Base-by-base conservation (phyloP, 2,797 vertebrate species). In the Tapirus indicus region DNA sequence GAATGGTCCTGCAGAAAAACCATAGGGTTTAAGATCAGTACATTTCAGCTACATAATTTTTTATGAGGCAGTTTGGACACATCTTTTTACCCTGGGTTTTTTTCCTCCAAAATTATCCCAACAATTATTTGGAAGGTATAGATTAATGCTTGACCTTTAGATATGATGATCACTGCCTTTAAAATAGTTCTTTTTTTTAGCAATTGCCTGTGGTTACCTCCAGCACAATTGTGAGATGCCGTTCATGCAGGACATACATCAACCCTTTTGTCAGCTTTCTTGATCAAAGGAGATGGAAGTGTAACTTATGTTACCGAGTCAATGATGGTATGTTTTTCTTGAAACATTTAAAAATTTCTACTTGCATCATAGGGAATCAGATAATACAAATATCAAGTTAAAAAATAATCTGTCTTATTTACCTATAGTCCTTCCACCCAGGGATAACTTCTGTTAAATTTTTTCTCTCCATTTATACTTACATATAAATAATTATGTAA, bases 191-290 rank as follows among this genome's bases (percentile, higher is more conserved):
- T 97, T 3, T 23, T 87, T 98, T 98, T 78, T 98, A 99, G 99
- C 99, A 99, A 98, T 98, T 99, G 98, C 99, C 99, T 25, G 99
- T 99, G 98, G 99, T 99, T 97, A 99, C 99, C 52, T 99, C 99
- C 91, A 99, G 99, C 98, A 99, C 99, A 95, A 99, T 99, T 29
- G 99, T 99, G 97, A 98, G 99, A 98, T 99, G 99, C 98, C 99
- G 99, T 38, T 99, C 99, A 82, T 99, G 99, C 98, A 99, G 99
- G 97, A 99, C 99, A 0, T 99, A 99, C 95, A 99, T 99, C 96
- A 99, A 99, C 98, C 99, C 99, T 56, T 99, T 99, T 64, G 99
- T 99, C 96, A 99, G 99, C 90, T 99, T 99, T 98, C 98, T 99
- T 98, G 99, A 99, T 98, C 99, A 99, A 98, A 99, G 99, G 98